phyloP scores from a whole-genome alignment of 2,888 invertebrate species.

The Agrotis clavis region DNA sequence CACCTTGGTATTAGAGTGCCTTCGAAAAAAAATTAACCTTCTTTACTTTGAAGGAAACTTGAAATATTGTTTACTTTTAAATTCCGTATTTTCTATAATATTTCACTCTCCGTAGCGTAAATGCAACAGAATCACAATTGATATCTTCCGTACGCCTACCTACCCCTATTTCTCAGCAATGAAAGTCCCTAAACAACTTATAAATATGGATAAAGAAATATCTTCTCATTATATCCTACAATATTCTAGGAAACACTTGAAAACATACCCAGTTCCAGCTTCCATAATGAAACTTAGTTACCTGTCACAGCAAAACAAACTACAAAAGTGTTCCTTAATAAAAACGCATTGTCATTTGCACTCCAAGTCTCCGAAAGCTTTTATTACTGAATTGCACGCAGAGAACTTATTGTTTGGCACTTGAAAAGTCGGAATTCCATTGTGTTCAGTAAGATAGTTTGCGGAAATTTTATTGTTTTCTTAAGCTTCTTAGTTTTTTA shows the following conservation, averaged over 20 bases:
- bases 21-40: too few relatives aligned
- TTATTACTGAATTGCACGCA: constrained; percentile 65
- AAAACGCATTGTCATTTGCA: constrained; percentile 67
- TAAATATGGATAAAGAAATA: not conserved
- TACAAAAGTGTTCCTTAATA: constrained; percentile 49
- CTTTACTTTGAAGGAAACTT: too few relatives aligned
- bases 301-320: constrained; percentile 59
- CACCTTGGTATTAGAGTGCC: too few relatives aligned
- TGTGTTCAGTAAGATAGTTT: constrained; percentile 57
- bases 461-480: constrained; percentile 57
- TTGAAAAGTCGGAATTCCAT: constrained; percentile 64
- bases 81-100: too few relatives aligned
- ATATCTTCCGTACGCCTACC: too few relatives aligned
- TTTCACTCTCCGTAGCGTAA: too few relatives aligned
- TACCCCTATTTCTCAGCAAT: not conserved
- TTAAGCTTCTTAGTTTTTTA: constrained; percentile 40
- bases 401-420: constrained; percentile 67
- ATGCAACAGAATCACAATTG: too few relatives aligned
- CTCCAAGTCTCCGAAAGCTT: constrained; percentile 67
- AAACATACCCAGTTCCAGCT: constrained; percentile 23
- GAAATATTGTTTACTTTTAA: too few relatives aligned
- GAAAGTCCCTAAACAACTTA: not conserved
- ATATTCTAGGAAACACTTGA: constrained; percentile 19
- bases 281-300: constrained; percentile 57
- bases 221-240: not conserved